These are phyloP conservation scores for Catocala fraxini DNA, from an alignment of 2,888 invertebrate species.

Conservation along the genomic window DNA sequence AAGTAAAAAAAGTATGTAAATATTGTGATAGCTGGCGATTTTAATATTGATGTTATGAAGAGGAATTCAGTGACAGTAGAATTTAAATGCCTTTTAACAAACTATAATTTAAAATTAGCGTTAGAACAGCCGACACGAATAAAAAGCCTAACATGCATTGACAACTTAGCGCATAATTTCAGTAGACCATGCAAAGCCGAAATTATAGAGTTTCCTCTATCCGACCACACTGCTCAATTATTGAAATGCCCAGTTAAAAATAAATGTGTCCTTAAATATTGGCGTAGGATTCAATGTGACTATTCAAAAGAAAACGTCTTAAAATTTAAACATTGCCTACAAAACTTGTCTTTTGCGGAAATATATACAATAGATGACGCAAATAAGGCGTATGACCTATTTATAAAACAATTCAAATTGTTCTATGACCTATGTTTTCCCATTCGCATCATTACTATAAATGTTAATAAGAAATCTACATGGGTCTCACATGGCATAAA, in stretches of 20 bases:
- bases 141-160: background rate
- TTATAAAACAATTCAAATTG: conserved; percentile 1
- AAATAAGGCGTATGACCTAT: background rate
- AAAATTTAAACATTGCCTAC: background rate
- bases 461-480: conserved; percentile 3
- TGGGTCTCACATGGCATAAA: background rate
- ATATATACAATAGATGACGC: conserved; percentile 1
- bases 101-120: conserved; percentile 11
- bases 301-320: background rate
- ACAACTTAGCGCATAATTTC: conserved; percentile 8
- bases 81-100: conserved; percentile 4
- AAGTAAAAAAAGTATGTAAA: background rate
- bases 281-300: background rate
- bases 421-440: too few species aligned
- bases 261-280: background rate
- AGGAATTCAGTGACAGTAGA: conserved; percentile 2
- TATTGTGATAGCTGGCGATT: background rate
- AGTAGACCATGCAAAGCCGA: conserved; percentile 7
- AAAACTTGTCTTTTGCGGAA: background rate
- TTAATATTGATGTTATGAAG: background rate
- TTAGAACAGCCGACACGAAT: conserved; percentile 4
- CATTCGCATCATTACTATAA: conserved; percentile 1
- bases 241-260: conserved; percentile 5
- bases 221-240: conserved; percentile 12
- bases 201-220: conserved; percentile 8